These are phyloP conservation scores for Myioborus melanocephalus DNA, from an alignment of 2,797 vertebrate genomes.

Conservation along the genomic window DNA sequence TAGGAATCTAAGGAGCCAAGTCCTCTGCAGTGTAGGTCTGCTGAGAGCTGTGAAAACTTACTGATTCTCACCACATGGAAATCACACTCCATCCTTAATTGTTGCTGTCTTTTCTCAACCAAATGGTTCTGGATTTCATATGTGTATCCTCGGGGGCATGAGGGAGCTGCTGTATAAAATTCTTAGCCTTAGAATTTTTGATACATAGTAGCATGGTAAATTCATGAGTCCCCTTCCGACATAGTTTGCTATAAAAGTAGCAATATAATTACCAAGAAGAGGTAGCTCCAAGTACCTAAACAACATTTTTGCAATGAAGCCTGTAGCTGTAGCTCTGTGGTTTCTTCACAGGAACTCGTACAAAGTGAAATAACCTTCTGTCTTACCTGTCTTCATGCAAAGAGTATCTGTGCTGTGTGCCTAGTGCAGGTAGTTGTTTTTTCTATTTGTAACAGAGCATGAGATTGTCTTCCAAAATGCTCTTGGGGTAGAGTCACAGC, in stretches of 20 bases:
- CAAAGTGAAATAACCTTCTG: background rate
- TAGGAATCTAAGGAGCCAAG: background rate
- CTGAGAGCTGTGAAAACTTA: background rate
- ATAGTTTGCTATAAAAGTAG: background rate
- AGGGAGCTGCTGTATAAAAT: background rate
- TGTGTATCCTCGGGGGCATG: rapidly evolving
- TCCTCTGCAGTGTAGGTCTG: background rate
- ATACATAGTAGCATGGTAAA: background rate
- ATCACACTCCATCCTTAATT: background rate
- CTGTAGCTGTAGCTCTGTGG: background rate
- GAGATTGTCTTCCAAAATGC: background rate
- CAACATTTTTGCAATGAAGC: background rate
- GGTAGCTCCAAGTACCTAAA: background rate
- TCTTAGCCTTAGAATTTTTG: background rate
- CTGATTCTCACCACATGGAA: background rate
- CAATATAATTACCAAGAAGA: background rate
- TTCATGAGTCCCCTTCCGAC: background rate
- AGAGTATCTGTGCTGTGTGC: background rate
- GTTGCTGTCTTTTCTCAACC: background rate
- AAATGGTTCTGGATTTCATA: background rate
- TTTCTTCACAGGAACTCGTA: background rate
- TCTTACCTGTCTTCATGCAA: background rate
- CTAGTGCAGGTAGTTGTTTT: background rate
- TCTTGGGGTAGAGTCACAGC: background rate
- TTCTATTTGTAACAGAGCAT: background rate